Percentiles rank a stretch among this genome's conserved stretches.
These are phyloP conservation scores for Xylocampa areola DNA, from an alignment of 2,888 invertebrate genomes.

Conservation along the genomic window DNA sequence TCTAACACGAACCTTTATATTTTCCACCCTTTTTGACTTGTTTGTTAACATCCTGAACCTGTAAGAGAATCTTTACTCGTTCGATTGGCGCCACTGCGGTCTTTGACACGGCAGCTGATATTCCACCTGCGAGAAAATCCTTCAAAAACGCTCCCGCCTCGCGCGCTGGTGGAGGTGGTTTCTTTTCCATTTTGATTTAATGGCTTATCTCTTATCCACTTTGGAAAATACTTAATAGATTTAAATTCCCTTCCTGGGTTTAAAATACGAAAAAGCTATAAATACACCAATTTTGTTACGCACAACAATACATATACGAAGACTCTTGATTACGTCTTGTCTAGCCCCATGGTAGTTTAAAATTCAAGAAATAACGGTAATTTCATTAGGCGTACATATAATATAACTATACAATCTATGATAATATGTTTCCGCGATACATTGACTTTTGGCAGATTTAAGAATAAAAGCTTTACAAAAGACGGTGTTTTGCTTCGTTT, in stretches of 20 bases:
- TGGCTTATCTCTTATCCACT: neutral
- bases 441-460: constrained; percentile 29
- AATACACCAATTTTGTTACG: constrained; percentile 2
- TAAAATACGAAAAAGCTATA: neutral
- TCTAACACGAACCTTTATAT: constrained; percentile 92
- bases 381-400: constrained; percentile 6
- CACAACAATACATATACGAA: neutral
- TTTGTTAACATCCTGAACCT: constrained; percentile 98
- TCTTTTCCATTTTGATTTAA: constrained; percentile 18
- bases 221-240: neutral
- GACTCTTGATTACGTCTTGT: constrained; percentile 7
- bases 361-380: neutral
- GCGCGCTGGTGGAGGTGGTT: neutral
- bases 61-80: constrained; percentile 97
- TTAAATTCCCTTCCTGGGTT: neutral
- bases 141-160: constrained; percentile 82
- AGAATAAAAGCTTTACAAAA: constrained; percentile 16
- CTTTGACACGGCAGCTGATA: constrained; percentile 98
- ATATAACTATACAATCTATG: constrained; percentile 1
- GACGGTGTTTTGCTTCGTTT: constrained; percentile 28
- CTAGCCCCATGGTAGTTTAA: constrained; percentile 2
- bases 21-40: constrained; percentile 95
- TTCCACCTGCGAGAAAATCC: constrained; percentile 97
- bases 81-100: constrained; percentile 98
- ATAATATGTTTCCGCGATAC: constrained; percentile 12